A percentile compares a stretch with the other conserved stretches of the same genome.
Evolutionary conservation across 2,113 vertebrate genomes (phyloP).

Genomic region (Percina caprodes): DNA sequence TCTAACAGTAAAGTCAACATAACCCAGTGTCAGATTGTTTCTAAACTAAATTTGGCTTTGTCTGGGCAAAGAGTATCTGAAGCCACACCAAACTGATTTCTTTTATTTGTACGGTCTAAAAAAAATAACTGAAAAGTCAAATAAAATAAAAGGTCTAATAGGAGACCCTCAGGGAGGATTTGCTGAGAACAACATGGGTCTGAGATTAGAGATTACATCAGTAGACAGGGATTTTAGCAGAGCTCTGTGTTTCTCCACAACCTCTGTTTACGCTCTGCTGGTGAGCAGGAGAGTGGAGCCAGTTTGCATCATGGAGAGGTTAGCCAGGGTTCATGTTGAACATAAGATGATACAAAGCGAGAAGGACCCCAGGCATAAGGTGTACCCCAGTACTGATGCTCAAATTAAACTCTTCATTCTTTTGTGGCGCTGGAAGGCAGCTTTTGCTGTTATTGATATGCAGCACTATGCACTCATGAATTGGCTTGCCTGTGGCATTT

Average conservation of each 20-base stretch:
- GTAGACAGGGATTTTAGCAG: constrained; percentile 63
- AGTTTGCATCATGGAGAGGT: constrained; percentile 70
- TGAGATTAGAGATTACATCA: constrained; percentile 79
- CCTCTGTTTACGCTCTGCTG: constrained; percentile 73
- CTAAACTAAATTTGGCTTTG: constrained; percentile 47
- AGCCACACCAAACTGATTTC: constrained; percentile 43
- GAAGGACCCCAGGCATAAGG: constrained; percentile 55
- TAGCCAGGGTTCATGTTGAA: constrained; percentile 76
- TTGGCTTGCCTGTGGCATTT: constrained; percentile 40
- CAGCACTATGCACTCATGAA: constrained; percentile 54
- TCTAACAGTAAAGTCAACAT: constrained; percentile 69
- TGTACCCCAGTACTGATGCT: constrained; percentile 43
- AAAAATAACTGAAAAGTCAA: constrained; percentile 13
- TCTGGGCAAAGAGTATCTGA: constrained; percentile 28
- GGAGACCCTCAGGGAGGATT: constrained; percentile 68
- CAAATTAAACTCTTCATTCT: constrained; percentile 61
- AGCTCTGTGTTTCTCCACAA: constrained; percentile 56
- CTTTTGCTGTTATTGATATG: constrained; percentile 60
- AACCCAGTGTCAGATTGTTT: constrained; percentile 43
- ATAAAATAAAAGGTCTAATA: constrained; percentile 47
- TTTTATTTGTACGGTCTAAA: constrained; percentile 32
- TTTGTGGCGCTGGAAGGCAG: constrained; percentile 39
- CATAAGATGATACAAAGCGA: constrained; percentile 49
- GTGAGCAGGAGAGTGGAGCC: constrained; percentile 59
- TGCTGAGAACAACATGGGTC: constrained; percentile 69